phyloP scores from a whole-genome alignment of 2,888 invertebrate genomes.

The Trachelus iudaicus region DNA sequence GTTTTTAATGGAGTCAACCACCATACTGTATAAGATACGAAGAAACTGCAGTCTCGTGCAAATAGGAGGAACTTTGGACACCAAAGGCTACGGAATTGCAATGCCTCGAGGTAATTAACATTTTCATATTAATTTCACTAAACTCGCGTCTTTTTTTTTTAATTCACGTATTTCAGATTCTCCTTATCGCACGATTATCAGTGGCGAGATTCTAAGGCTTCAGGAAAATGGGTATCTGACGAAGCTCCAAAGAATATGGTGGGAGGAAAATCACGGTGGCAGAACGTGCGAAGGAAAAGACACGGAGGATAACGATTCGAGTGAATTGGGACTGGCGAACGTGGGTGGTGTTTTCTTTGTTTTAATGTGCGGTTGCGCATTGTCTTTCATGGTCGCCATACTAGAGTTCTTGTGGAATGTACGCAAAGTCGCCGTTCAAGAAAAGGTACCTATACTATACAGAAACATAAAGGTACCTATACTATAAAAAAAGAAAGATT shows the following conservation, averaged over 20 bases:
- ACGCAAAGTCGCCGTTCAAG: conserved; percentile 79
- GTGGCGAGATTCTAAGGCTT: conserved; percentile 87
- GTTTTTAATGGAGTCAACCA: conserved; percentile 97
- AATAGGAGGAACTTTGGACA: conserved; percentile 92
- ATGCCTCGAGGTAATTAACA: conserved; percentile 84
- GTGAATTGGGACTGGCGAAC: conserved; percentile 82
- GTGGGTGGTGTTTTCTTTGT: conserved; percentile 94
- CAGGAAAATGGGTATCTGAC: conserved; percentile 89
- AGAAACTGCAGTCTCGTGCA: conserved; percentile 90
- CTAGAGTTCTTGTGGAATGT: conserved; percentile 89
- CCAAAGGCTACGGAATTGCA: conserved; percentile 96
- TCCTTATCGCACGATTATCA: conserved; percentile 82
- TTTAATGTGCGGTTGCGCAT: conserved; percentile 77
- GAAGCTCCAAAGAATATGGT: conserved; percentile 90
- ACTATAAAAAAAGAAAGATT: not conserved
- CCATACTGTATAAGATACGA: conserved; percentile 94
- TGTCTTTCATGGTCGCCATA: conserved; percentile 80
- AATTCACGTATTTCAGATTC: conserved; percentile 70
- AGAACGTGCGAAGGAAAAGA: conserved; percentile 67
- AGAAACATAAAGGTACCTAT: conserved; percentile 69
- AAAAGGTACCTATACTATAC: conserved; percentile 70
- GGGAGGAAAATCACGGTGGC: conserved; percentile 78
- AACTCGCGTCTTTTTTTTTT: not conserved
- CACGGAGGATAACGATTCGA: conserved; percentile 64
- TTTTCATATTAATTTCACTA: not conserved